Evolutionary conservation across 2,113 vertebrate genomes (phyloP).

Genomic region (Apodemus speciosus): DNA sequence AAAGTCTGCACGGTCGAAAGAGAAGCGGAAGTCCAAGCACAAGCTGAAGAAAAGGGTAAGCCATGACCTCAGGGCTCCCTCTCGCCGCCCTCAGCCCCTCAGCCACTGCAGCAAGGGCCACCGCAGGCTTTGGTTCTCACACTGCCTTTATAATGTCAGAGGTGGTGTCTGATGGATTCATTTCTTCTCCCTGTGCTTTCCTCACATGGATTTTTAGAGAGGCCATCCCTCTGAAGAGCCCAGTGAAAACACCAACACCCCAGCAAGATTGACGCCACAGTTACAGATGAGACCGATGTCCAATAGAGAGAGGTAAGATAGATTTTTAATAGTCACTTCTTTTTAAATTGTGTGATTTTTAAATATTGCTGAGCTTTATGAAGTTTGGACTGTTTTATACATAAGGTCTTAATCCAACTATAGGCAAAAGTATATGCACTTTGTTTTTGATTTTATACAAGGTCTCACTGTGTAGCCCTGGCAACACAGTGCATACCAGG

Average conservation of each 20-base stretch:
- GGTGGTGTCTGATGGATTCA: neutral
- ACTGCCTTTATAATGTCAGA: conserved; percentile 2
- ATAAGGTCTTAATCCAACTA: neutral
- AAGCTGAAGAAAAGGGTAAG: conserved; percentile 96
- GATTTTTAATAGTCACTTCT: neutral
- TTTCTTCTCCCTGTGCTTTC: conserved; percentile 30
- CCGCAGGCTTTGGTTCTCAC: neutral
- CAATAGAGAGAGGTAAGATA: conserved; percentile 94
- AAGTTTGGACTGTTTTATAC: neutral
- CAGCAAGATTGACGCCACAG: conserved; percentile 90
- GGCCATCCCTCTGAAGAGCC: conserved; percentile 88
- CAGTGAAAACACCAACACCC: conserved; percentile 88
- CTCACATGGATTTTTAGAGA: conserved; percentile 77
- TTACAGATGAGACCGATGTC: conserved; percentile 99
- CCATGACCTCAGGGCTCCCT: neutral
- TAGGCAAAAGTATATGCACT: neutral
- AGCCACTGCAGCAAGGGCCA: neutral
- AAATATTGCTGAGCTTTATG: neutral
- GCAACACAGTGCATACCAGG: too few species aligned
- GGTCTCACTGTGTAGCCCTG: neutral
- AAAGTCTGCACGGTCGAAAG: conserved; percentile 92
- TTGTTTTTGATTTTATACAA: neutral
- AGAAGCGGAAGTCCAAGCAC: conserved; percentile 99
- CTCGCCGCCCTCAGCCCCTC: neutral
- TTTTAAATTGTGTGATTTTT: conserved; percentile 19